Conservation (phyloP, 2,888 invertebrate species). For the Schizotus pectinicornis region DNA sequence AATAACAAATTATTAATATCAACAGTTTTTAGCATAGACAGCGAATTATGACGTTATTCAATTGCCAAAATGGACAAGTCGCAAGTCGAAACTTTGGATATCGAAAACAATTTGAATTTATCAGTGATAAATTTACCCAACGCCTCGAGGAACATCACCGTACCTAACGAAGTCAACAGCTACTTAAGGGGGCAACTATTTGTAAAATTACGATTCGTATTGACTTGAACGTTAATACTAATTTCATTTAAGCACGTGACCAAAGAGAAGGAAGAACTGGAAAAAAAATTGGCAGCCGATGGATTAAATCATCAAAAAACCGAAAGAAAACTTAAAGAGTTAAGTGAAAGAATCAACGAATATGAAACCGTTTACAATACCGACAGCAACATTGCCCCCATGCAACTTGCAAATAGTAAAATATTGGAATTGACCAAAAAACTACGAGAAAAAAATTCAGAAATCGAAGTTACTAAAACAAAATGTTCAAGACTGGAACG, state of each 20-base stretch:
- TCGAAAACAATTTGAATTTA: too few species aligned
- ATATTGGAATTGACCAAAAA: slow-evolving; percentile 72
- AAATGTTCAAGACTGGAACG: slow-evolving; percentile 64
- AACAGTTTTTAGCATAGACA: too few species aligned
- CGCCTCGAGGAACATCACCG: not conserved
- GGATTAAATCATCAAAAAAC: slow-evolving; percentile 39
- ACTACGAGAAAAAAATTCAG: slow-evolving; percentile 68
- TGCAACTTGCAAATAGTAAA: slow-evolving; percentile 67
- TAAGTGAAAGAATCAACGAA: slow-evolving; percentile 62
- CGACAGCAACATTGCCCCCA: slow-evolving; percentile 61
- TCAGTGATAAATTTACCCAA: not conserved
- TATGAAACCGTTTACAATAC: slow-evolving; percentile 60
- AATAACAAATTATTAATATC: too few species aligned
- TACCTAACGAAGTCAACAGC: slow-evolving; percentile 66
- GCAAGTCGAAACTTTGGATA: too few species aligned
- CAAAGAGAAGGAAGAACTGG: slow-evolving; percentile 38
- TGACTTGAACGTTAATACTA: slow-evolving; percentile 15
- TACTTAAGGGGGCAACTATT: slow-evolving; percentile 66
- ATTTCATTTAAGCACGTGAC: not conserved
- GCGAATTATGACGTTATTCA: too few species aligned
- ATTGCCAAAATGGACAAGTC: too few species aligned
- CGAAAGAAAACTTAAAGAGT: slow-evolving; percentile 56
- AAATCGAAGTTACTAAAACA: slow-evolving; percentile 66
- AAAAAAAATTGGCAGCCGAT: slow-evolving; percentile 56
- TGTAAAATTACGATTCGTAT: slow-evolving; percentile 57